These are phyloP conservation scores for Actinernus sp. DNA, from an alignment of 92 coral and sea anemone genomes.

Conservation along the genomic window DNA sequence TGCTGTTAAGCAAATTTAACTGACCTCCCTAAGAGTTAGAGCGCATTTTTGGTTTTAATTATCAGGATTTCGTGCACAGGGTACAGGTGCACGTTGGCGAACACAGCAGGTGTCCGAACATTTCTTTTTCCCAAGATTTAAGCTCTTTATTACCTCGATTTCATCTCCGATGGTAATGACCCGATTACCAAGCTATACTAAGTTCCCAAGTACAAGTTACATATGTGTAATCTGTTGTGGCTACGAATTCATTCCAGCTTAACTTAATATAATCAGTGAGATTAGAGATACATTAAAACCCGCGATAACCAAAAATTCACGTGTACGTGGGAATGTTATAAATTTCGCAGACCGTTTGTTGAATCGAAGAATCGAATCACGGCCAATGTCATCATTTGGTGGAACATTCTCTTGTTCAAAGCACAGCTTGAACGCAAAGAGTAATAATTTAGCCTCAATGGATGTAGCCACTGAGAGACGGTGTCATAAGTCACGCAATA, in stretches of 20 bases:
- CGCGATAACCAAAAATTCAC: too few relatives aligned
- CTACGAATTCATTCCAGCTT: too few relatives aligned
- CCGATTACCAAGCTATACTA: too few relatives aligned
- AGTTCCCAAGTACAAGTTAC: too few relatives aligned
- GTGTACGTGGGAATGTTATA: not conserved
- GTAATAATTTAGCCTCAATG: not conserved
- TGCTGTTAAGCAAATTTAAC: not conserved
- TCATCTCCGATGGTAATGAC: not conserved
- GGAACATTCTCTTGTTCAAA: not conserved
- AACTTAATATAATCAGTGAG: too few relatives aligned
- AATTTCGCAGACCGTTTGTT: not conserved
- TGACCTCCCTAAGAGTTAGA: slow-evolving; percentile 2
- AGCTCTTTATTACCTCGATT: not conserved
- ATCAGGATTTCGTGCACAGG: not conserved
- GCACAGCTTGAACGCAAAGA: slow-evolving; percentile 2
- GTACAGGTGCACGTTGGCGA: not conserved
- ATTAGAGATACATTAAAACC: too few relatives aligned
- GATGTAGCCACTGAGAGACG: not conserved
- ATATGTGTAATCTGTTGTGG: too few relatives aligned
- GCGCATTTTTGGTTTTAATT: not conserved
- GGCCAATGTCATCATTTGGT: not conserved
- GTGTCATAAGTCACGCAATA: not conserved
- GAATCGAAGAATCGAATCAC: not conserved
- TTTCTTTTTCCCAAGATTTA: not conserved
- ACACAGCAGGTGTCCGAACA: not conserved